Percentiles rank a stretch among this genome's conserved stretches.
These are phyloP conservation scores for Macroteleia sp. DNA, from an alignment of 2,888 invertebrate genomes.

Conservation along the genomic window DNA sequence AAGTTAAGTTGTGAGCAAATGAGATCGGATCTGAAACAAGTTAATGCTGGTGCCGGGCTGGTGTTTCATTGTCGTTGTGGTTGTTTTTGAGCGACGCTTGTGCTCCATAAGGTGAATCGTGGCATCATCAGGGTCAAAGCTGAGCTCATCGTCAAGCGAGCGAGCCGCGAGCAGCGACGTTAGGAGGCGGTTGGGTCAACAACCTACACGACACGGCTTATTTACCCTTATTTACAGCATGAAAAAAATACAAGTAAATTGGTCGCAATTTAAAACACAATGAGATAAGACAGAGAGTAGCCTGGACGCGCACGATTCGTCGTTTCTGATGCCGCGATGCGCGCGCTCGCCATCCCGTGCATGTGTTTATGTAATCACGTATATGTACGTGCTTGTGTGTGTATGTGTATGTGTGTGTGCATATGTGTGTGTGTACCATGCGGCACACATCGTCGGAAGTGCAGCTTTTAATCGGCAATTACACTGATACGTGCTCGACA, in stretches of 20 bases:
- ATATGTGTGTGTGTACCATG: not conserved
- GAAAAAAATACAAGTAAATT: conserved; percentile 79
- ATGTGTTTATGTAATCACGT: too few species aligned
- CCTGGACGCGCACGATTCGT: conserved; percentile 57
- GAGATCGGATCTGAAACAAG: conserved; percentile 61
- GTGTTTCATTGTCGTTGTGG: conserved; percentile 41
- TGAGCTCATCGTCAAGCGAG: conserved; percentile 65
- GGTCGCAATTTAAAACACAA: conserved; percentile 76
- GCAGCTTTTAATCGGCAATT: conserved; percentile 58
- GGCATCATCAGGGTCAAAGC: conserved; percentile 67
- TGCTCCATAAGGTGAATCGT: conserved; percentile 64
- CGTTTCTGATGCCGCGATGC: conserved; percentile 52
- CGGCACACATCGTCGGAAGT: conserved; percentile 26
- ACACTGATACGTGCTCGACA: conserved; percentile 50
- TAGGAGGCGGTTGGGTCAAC: conserved; percentile 71
- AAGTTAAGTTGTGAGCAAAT: conserved; percentile 57
- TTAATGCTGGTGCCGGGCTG: conserved; percentile 44
- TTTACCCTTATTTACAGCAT: conserved; percentile 78
- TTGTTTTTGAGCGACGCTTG: conserved; percentile 56
- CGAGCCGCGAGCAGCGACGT: conserved; percentile 44
- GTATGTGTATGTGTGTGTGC: not conserved
- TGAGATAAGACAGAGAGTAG: conserved; percentile 67
- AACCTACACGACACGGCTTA: conserved; percentile 74
- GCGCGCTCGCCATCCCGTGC: conserved; percentile 7
- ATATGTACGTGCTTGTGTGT: too few species aligned